phyloP scores from a whole-genome alignment of 1,140 invertebrate genomes.

The Pachyrhynchus sulphureomaculatus region DNA sequence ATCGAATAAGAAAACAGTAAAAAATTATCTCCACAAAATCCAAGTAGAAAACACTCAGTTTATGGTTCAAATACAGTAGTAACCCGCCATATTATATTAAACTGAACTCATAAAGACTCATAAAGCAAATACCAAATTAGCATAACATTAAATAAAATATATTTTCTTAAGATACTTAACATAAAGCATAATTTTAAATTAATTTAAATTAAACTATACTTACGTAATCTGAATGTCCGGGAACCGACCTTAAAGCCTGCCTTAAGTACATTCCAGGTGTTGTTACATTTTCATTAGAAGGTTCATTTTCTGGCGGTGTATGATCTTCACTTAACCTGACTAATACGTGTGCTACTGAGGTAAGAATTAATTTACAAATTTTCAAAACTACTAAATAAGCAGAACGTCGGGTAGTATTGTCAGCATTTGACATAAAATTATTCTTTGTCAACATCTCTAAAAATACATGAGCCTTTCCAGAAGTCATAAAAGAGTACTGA shows the following conservation, averaged over 20 bases:
- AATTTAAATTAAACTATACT: conserved; percentile 26
- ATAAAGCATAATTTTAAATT: too few relatives aligned
- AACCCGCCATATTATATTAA: too few relatives aligned
- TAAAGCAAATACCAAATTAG: too few relatives aligned
- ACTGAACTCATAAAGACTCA: too few relatives aligned
- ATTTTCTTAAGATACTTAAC: too few relatives aligned
- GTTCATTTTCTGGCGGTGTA: conserved; percentile 46
- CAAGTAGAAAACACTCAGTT: too few relatives aligned
- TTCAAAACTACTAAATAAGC: conserved; percentile 87
- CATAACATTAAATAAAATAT: too few relatives aligned
- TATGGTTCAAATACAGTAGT: too few relatives aligned
- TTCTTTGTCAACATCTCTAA: conserved; percentile 85
- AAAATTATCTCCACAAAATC: too few relatives aligned
- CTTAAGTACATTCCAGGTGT: conserved; percentile 63
- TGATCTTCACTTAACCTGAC: conserved; percentile 63
- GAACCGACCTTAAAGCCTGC: conserved; percentile 69
- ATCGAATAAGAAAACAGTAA: too few relatives aligned
- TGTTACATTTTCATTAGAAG: conserved; percentile 52
- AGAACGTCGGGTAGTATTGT: conserved; percentile 75
- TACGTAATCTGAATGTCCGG: conserved; percentile 64
- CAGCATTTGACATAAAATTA: conserved; percentile 81
- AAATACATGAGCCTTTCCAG: conserved; percentile 77
- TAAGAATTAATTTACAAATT: conserved; percentile 85
- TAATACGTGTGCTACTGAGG: conserved; percentile 78
- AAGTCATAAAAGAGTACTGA: conserved; percentile 86